Base-by-base conservation (phyloP, 2,113 vertebrate genomes). In the Pagrus major region DNA sequence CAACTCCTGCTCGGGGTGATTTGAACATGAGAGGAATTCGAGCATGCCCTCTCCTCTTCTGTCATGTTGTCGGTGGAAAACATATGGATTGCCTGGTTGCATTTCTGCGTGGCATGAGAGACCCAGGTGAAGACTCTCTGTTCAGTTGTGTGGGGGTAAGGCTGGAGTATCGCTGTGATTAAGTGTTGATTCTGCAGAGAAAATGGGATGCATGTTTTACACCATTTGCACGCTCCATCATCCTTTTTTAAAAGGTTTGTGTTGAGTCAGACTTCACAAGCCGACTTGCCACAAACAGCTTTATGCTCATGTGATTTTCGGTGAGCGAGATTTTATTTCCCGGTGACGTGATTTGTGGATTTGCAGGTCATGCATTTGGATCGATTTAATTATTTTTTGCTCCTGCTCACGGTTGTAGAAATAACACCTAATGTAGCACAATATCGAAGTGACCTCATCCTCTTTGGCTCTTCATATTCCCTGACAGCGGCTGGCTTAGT, bases 1-100 rank as follows among this genome's bases (percentile, higher is more conserved):
- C 94, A 94, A 93, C 94, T 94, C 92, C 92, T 93, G 84, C 94
- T 94, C 83, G 2, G 88, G 93, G 81, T 94, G 83, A 60, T 86
- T 60, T 78, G 65, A 91, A 85, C 86, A 87, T 71, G 75, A 86
- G 78, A 84, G 88, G 66, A 86, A 80, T 69, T 56, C 14, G 31
- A 84, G 72, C 23, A 39, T 56, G 66, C 67, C 78, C 60, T 74
- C 41, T 75, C 67, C 41, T 87, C 60, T 67, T 75, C 60, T 76
- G 55, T 78, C 73, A 71, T 77, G 78, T 77, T 76, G 54, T 84
- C 23, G 60, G 64, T 55, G 21, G 86, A 63, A 81, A 86, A 71
- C 79, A 60, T 90, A 86, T 88, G 80, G 87, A 90, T 78, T 37
- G 73, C 73, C 49, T 21, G 78, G 72, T 81, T 90, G 58, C 71